Percentiles rank a stretch among this genome's conserved stretches.
Conservation (phyloP, 2,888 invertebrate genomes). For the Iselma pallidipennis region DNA sequence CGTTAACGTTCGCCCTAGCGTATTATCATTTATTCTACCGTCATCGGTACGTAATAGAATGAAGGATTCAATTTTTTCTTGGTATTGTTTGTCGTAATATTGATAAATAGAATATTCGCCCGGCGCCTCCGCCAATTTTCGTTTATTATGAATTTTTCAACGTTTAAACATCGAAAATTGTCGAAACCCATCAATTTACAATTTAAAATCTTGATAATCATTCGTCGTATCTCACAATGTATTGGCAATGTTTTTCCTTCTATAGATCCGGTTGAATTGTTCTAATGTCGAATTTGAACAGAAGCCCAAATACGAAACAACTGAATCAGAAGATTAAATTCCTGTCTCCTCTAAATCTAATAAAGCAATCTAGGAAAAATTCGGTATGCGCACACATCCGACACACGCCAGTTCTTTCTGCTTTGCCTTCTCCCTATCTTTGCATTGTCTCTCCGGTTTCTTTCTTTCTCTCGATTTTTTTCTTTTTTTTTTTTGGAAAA, state of each 20-base stretch:
- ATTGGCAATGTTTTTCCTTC: not conserved
- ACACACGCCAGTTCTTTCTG: slow-evolving; percentile 22
- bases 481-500: slow-evolving; percentile 11
- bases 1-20: too few species aligned
- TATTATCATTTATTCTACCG: too few species aligned
- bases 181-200: not conserved
- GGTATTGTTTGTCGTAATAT: too few species aligned
- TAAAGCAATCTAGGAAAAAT: slow-evolving; percentile 28
- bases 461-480: not conserved
- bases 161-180: not conserved
- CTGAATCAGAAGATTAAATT: slow-evolving; percentile 27
- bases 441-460: not conserved
- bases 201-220: not conserved
- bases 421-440: not conserved
- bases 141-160: too few species aligned
- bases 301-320: slow-evolving; percentile 11
- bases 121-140: not conserved
- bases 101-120: not conserved
- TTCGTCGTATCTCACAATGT: not conserved
- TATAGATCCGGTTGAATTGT: not conserved
- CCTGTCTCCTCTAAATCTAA: slow-evolving; percentile 26
- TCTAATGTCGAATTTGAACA: slow-evolving; percentile 4
- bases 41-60: too few species aligned
- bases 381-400: slow-evolving; percentile 21
- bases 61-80: too few species aligned